Evolutionary conservation across 2,113 vertebrate genomes (phyloP), one percentile per base, ranked within the genome.

Genomic region (Corythoichthys intestinalis): DNA sequence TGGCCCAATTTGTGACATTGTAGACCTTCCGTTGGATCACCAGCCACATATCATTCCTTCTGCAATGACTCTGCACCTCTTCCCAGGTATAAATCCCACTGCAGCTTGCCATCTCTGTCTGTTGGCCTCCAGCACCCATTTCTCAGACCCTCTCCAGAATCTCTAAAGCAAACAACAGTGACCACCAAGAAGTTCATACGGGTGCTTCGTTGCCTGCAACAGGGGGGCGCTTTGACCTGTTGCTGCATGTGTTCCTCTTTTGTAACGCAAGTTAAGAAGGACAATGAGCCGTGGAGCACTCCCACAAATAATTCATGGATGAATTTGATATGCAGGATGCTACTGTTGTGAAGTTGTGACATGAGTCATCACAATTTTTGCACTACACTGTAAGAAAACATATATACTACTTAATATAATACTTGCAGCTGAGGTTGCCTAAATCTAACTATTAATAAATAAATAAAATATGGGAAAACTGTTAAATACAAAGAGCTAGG

Each of bases 21-120:
- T 98, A 98, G 56, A 97, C 94, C 83, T 96, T 96, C n/a, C 95
- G 89, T 52, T 98, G 91, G 10, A 98, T 91, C 79, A 98, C 96
- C 84, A 98, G 71, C 97, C 96, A 98, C 85, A 94, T 93, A 88
- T 98, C 96, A 8, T 84, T 93, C 41, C 74, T 89, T 86, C 83
- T 89, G 87, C 85, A 84, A 90, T 98, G 96, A 73, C 85, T 90
- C 83, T 96, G 94, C 84, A 98, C 92, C 89, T 98, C 95, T 49
- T 95, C 93, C 97, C 97, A 98, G 84, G 92, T 93, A 86, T 92
- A 94, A 13, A 84, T 28, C 20, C 20, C 70, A 1, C 48, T 70
- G 6, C 57, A 50, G 49, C 60, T 17, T 46, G 61, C 15, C 0
- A 65, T 61, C 47, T 85, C 85, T 1, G 77, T 80, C 78, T 76